Evolutionary conservation across 2,888 invertebrate genomes (phyloP), one percentile per base, ranked within the genome.

Genomic region (Drosophila niveifrons): DNA sequence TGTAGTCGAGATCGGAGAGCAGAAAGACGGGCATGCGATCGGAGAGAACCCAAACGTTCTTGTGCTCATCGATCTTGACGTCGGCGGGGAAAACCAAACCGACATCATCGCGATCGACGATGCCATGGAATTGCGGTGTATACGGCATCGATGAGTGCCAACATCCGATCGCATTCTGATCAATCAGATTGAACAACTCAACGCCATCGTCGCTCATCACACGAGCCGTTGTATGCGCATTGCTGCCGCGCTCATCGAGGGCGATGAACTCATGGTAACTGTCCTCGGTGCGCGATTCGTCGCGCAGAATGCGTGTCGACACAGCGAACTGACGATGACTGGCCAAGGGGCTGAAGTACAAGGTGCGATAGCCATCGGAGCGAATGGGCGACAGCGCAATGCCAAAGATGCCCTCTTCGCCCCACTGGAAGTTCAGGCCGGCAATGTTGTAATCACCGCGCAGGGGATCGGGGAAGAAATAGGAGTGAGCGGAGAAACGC

Each of bases 401-500:
- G 1, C 97, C 97, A 78, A 97, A 97, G 69, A 96, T 95, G 11
- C 96, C 96, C 92, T 96, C 97, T 76, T 95, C 95, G 23, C 94
- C 95, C 97, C 97, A 97, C 91, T 97, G 96, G 94, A 96, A 97
- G 91, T 96, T 96, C 10, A 97, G 92, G 0, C 96, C 96, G 4
- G 95, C 96, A 69, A 96, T 94, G 88, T 95, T 96, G 91, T 95
- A 96, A 87, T 96, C 96, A 6, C 96, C 96, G 13, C 94, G 93
- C 3, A 97, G 92, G 0, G 97, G 97, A 91, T 97, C 97, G 0
- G 97, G 96, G 93, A 95, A 94, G 93, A 97, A 97, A 91, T 94
- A 97, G 75, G 96, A 95, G 89, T 97, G 97, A 10, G 93, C 93
- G 8, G 93, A 94, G 88, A 96, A 95, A 75, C 97, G 94, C 97